phyloP scores from a whole-genome alignment of 2,797 vertebrate species.

The Hippopotamyrus pictus region DNA sequence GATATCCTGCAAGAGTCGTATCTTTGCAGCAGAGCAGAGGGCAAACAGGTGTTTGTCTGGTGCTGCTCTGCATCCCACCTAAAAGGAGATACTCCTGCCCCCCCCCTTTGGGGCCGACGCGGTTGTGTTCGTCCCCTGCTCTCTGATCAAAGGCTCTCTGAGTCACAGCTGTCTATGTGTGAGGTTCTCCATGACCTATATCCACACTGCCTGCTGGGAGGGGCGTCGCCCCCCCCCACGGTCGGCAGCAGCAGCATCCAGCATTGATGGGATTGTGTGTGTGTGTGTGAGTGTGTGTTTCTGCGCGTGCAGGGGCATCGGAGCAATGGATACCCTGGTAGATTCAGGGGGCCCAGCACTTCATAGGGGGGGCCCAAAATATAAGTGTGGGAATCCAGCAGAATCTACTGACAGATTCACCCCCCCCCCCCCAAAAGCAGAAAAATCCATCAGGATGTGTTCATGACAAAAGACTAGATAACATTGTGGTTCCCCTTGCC shows the following conservation, averaged over 20 bases:
- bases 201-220: constrained; percentile 59
- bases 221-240: constrained; percentile 44
- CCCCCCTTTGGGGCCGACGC: not conserved
- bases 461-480: not conserved
- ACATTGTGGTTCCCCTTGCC: not conserved
- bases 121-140: constrained; percentile 29
- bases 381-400: not conserved
- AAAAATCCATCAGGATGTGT: not conserved
- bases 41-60: constrained; percentile 57
- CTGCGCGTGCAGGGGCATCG: not conserved
- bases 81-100: constrained; percentile 38
- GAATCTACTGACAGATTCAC: not conserved
- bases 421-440: not conserved
- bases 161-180: constrained; percentile 63
- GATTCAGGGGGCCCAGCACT: not conserved
- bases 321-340: not conserved
- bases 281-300: not conserved
- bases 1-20: not conserved
- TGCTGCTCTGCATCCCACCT: constrained; percentile 34
- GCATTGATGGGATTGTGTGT: constrained; percentile 30
- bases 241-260: no score
- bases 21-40: not conserved
- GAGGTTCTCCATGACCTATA: constrained; percentile 67
- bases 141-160: constrained; percentile 66
- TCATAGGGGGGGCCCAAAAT: not conserved